Evolutionary conservation across 1,140 invertebrate genomes (phyloP), one percentile per base, ranked within the genome.

Genomic region (Forficula auricularia): DNA sequence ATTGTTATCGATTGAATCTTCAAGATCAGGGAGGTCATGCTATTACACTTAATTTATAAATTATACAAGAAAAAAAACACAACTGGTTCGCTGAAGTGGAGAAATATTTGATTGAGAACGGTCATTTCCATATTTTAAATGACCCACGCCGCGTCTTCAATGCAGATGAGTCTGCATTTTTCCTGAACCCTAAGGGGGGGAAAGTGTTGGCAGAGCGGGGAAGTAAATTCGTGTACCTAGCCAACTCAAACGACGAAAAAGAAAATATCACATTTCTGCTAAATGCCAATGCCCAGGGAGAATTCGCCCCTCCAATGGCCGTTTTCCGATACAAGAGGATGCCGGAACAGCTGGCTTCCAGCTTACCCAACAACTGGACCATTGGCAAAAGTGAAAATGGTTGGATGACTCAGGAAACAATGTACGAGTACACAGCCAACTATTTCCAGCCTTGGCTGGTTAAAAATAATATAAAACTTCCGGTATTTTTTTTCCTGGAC

Each of bases 221-320:
- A 2, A 42, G 51, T 15, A 53, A 55, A 50, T 37, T 43, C 16
- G 50, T 58, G 1, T 57, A 61, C 47, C 50, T 54, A 36, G 43
- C 50, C 19, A 38, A 53, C 18, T 19, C 20, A 3, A 47, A 55
- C 43, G 52, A 57, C 46, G 55, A 59, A 48, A 64, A 62, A 51
- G 57, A 61, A 51, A 55, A 51, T 48, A 38, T 57, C 16, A 61
- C 58, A 15, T 51, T 55, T 15, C 51, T 64, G 32, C 38, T 61
- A 34, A 52, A 42, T 45, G 55, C 49, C 16, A 63, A 55, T 54
- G 57, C 61, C 41, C 48, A 44, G 43, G 60, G 60, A 27, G 14
- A 49, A 16, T 16, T 58, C 22, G 43, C 50, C 40, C 56, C 57
- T 20, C 55, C 60, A 32, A 57, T 60, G 54, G 48, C 62, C 6